A percentile compares a stretch with the other conserved stretches of the same genome.
Evolutionary conservation across 2,113 vertebrate species (phyloP).

Genomic region (Malurus cyaneus): DNA sequence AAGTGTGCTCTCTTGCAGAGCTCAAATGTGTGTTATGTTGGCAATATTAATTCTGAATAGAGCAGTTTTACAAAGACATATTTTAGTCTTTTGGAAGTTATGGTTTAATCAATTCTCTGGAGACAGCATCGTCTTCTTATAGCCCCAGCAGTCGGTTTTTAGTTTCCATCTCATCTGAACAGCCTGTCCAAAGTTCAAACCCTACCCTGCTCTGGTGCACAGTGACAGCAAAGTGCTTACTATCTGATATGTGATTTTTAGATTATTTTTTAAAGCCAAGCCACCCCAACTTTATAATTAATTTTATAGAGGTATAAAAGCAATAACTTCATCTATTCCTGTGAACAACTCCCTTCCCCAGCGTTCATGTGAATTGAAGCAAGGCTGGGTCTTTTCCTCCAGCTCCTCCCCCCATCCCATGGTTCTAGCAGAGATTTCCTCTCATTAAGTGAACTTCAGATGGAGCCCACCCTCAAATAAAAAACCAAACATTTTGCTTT

Average conservation of each 20-base stretch:
- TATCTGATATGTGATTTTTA: neutral
- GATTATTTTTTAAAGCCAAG: neutral
- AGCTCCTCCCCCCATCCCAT: neutral
- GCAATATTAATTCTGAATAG: neutral
- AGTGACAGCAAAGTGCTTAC: neutral
- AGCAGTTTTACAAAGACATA: neutral
- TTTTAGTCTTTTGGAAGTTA: neutral
- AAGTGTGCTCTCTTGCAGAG: neutral
- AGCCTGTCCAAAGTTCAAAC: neutral
- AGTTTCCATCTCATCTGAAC: neutral
- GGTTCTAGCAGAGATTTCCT: constrained; percentile 27
- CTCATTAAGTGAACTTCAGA: constrained; percentile 34
- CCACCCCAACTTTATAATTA: neutral
- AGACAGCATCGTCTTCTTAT: neutral
- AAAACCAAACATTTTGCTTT: constrained; percentile 68
- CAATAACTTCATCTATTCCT: neutral
- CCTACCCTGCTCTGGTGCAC: neutral
- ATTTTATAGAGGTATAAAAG: neutral
- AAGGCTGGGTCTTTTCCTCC: neutral
- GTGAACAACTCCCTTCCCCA: neutral
- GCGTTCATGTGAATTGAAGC: neutral
- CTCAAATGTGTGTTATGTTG: neutral
- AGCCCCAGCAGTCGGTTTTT: neutral
- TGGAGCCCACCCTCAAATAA: constrained; percentile 60
- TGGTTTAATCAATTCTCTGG: neutral